Base-by-base conservation (phyloP, 2,888 invertebrate genomes). In the Mongoloraphidia duomilia region DNA sequence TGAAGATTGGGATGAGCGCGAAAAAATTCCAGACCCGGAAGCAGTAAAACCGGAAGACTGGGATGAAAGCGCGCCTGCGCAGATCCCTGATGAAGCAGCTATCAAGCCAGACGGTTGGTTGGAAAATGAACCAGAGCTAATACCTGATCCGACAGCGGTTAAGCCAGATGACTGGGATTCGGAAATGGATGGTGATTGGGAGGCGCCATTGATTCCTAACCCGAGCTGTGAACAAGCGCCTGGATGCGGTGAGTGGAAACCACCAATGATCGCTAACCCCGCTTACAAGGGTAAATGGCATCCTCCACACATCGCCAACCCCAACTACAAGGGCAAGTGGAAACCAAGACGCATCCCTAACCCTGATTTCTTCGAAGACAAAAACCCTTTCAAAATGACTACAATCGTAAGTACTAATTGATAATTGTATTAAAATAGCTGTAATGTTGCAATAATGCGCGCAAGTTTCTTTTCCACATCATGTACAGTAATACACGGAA, bases 181-280 rank as follows among this genome's bases (percentile, higher is more conserved):
- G 13, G 95, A 96, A 56, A 97, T 97, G 85, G 98, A 98, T 69
- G 98, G 98, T 2, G 87, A 88, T 63, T 99, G 97, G 97, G 97
- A 97, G 67, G 83, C 97, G 5, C 92, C 96, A 0, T 73, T 90
- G 49, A 79, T 96, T 34, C 84, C 85, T 60, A 98, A 98, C 73
- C 92, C 95, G 0, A 73, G 72, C 4, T 97, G 96, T 63, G 75
- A 74, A 55, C 69, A 72, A 42, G 73, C 69, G 9, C 57, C 61
- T 2, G 97, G 98, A 11, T 98, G 98, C 71, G 98, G 98, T 0
- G 70, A 73, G 41, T 98, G 97, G 92, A 79, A 78, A 54, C 76
- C 87, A 13, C 90, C 92, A 13, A 70, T 81, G 59, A 78, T 94
- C 42, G 77, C 85, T 58, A 97, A 97, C 74, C 93, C 95, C 0